phyloP scores from a whole-genome alignment of 2,113 vertebrate species.

The Galemys pyrenaicus region DNA sequence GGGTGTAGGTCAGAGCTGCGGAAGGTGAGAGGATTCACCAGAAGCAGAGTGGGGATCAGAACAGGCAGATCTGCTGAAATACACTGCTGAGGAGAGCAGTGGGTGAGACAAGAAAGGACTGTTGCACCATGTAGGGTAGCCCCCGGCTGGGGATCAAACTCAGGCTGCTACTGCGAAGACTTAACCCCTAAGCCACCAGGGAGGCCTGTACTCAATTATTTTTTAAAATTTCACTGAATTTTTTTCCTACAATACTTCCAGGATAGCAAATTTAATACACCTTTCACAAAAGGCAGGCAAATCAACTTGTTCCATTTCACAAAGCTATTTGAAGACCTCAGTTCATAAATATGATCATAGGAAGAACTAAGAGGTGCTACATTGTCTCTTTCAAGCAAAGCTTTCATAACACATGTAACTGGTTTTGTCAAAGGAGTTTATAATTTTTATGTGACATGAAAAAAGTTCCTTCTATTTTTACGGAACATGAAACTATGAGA shows the following conservation, averaged over 20 bases:
- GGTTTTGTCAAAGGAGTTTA: background rate
- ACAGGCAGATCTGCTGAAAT: too few relatives aligned
- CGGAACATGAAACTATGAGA: background rate
- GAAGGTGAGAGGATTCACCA: too few relatives aligned
- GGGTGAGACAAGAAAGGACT: too few relatives aligned
- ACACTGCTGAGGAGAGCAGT: too few relatives aligned
- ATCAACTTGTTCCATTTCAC: conserved; percentile 27
- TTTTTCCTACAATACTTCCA: background rate
- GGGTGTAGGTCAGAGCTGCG: too few relatives aligned
- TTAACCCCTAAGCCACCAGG: too few relatives aligned
- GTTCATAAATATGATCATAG: background rate
- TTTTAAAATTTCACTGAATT: background rate
- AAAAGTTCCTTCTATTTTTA: background rate
- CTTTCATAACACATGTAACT: background rate
- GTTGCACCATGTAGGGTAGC: too few relatives aligned
- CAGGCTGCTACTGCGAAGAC: too few relatives aligned
- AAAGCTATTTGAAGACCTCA: conserved; percentile 25
- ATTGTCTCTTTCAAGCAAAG: conserved; percentile 16
- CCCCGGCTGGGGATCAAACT: too few relatives aligned
- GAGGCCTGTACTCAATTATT: background rate
- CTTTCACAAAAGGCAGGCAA: conserved; percentile 32
- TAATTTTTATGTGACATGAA: background rate
- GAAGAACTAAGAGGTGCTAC: background rate
- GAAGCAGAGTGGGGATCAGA: too few relatives aligned
- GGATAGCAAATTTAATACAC: background rate